Conservation (phyloP, 2,888 invertebrate genomes). For the Diplazon laetatorius region DNA sequence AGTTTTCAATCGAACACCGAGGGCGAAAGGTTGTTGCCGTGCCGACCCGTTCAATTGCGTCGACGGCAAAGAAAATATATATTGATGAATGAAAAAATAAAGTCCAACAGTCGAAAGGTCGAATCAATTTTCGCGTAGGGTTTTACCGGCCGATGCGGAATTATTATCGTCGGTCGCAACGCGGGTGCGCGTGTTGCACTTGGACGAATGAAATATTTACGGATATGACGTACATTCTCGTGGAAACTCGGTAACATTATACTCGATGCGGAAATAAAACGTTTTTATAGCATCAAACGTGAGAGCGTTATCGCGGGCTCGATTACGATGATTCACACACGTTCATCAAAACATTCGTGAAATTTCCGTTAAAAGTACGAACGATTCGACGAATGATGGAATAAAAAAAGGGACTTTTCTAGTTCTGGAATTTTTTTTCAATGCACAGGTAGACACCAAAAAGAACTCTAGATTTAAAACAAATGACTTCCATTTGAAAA, state of each 20-base stretch:
- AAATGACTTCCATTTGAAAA: too few relatives aligned
- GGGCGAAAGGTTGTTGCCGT: conserved; percentile 11
- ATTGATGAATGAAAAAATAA: conserved; percentile 19
- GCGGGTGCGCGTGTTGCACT: too few relatives aligned
- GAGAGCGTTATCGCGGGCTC: conserved; percentile 11
- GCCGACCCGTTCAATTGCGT: conserved; percentile 3
- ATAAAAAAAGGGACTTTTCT: too few relatives aligned
- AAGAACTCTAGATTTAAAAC: too few relatives aligned
- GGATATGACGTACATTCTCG: not conserved
- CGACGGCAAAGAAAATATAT: not conserved
- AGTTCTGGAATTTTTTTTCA: too few relatives aligned
- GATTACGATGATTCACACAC: conserved; percentile 18
- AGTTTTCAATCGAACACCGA: conserved; percentile 24
- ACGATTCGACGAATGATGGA: too few relatives aligned
- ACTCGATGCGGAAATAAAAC: conserved; percentile 18
- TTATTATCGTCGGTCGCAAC: too few relatives aligned
- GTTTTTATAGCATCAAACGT: not conserved
- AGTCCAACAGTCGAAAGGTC: conserved; percentile 32
- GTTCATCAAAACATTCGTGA: conserved; percentile 1
- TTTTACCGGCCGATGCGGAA: too few relatives aligned
- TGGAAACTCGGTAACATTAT: not conserved
- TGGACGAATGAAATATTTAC: conserved; percentile 18
- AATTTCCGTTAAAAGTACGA: not conserved
- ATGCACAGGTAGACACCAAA: too few relatives aligned
- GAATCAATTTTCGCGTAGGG: conserved; percentile 7